Evolutionary conservation across 2,113 vertebrate species (phyloP).

Genomic region (Phyllopteryx taeniolatus): DNA sequence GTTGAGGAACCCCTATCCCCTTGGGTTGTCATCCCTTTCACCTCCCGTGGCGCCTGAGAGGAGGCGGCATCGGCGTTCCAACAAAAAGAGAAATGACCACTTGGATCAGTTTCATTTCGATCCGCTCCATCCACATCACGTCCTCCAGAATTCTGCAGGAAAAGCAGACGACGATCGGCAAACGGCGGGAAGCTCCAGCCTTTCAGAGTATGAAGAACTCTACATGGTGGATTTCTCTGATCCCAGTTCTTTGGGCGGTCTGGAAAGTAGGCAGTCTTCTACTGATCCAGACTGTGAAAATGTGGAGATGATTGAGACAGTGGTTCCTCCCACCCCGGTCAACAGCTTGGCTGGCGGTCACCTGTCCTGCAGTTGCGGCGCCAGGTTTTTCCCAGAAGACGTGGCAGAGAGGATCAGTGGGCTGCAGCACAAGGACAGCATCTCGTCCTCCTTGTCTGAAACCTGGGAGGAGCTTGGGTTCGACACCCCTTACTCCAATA

Average conservation of each 20-base stretch:
- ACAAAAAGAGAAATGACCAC: slow-evolving; percentile 70
- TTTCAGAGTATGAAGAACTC: slow-evolving; percentile 75
- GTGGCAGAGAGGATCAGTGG: slow-evolving; percentile 77
- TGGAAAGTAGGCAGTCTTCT: slow-evolving; percentile 43
- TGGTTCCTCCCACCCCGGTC: slow-evolving; percentile 83
- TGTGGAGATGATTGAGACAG: slow-evolving; percentile 70
- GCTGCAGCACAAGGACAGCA: slow-evolving; percentile 65
- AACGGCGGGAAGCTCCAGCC: slow-evolving; percentile 59
- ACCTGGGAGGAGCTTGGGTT: slow-evolving; percentile 85
- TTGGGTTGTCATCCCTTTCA: slow-evolving; percentile 73
- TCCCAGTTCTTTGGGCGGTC: slow-evolving; percentile 59
- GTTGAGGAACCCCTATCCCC: slow-evolving; percentile 78
- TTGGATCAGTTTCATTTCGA: slow-evolving; percentile 86
- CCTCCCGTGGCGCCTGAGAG: slow-evolving; percentile 77
- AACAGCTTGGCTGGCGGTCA: slow-evolving; percentile 86
- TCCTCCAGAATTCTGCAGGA: slow-evolving; percentile 21
- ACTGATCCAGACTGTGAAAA: slow-evolving; percentile 52
- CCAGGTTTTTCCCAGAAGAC: slow-evolving; percentile 80
- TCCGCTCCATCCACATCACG: slow-evolving; percentile 65
- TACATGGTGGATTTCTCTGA: slow-evolving; percentile 75
- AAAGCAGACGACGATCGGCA: slow-evolving; percentile 53
- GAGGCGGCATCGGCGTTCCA: slow-evolving; percentile 56
- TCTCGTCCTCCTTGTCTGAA: slow-evolving; percentile 74
- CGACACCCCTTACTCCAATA: slow-evolving; percentile 63
- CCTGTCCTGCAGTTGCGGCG: slow-evolving; percentile 75